Evolutionary conservation across 2,797 vertebrate genomes (phyloP).

Genomic region (Catostomus latipinnis): DNA sequence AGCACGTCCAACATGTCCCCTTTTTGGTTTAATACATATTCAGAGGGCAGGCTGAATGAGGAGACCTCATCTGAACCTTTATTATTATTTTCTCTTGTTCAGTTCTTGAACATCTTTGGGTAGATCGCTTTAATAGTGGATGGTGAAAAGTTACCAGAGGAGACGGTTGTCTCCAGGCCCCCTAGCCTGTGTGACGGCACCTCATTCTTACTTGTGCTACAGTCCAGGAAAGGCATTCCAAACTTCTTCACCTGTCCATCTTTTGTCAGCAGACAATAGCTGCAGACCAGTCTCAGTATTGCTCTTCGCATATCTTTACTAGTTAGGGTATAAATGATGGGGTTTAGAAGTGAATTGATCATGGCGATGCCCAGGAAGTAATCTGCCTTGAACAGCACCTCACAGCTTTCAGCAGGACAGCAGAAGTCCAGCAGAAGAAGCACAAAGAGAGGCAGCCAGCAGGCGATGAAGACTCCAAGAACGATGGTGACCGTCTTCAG

Average conservation of each 20-base stretch:
- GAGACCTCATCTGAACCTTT: background rate
- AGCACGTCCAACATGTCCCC: background rate
- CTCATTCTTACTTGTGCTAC: constrained; percentile 84
- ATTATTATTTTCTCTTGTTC: constrained; percentile 51
- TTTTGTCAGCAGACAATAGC: constrained; percentile 74
- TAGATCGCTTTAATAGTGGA: constrained; percentile 75
- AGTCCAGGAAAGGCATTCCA: constrained; percentile 81
- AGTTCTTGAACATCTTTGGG: constrained; percentile 73
- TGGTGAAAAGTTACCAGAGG: constrained; percentile 78
- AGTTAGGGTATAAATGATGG: constrained; percentile 92
- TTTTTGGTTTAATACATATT: constrained; percentile 16
- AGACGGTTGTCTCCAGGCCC: constrained; percentile 79
- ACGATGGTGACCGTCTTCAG: constrained; percentile 90
- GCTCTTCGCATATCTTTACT: constrained; percentile 87
- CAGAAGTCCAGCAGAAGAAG: constrained; percentile 86
- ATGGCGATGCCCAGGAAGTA: constrained; percentile 90
- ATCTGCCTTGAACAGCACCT: constrained; percentile 84
- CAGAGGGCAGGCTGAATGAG: background rate
- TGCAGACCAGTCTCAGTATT: constrained; percentile 83
- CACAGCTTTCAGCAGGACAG: constrained; percentile 74
- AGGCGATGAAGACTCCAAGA: constrained; percentile 86
- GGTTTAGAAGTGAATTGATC: constrained; percentile 90
- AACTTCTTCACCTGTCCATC: constrained; percentile 80
- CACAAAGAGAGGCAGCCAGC: constrained; percentile 89
- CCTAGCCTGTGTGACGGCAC: constrained; percentile 80